Base-by-base conservation (phyloP, 2,797 vertebrate species). In the Triplophysa bombifrons region DNA sequence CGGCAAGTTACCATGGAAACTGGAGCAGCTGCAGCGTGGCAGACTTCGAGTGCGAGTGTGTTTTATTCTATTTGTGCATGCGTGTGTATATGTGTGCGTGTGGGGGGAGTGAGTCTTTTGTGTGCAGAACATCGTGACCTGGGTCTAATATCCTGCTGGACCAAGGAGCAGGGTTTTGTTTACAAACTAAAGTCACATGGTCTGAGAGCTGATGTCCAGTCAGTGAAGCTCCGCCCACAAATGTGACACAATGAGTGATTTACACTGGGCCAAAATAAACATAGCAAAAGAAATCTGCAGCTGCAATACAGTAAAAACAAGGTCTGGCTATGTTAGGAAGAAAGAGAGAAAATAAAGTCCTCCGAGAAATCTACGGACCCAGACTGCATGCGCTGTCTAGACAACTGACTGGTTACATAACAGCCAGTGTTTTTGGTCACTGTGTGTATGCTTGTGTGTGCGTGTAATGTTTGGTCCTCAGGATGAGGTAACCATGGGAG, bases 11-110 rank as follows among this genome's bases (percentile, higher is more conserved):
- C 94, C 91, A 94, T 94, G 93, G 95, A 87, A 95, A 98, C 94
- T 80, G 90, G 91, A 94, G 95, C 96, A 98, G 97, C 96, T 98
- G 96, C 94, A 94, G 91, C 92, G 92, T 95, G 93, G 94, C 92
- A 93, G 92, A 94, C 93, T 93, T 76, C 71, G 79, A 83, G 82
- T 70, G 82, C 88, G 90, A 90, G 90, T 89, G 89, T 87, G 90
- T 87, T 88, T 90, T 87, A 86, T 89, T 90, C 89, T 83, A 78
- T 93, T 90, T 74, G 92, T 92, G 90, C 89, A 83, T 88, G 90
- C 85, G 81, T 88, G 89, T 82, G 88, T 92, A 89, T 93, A 93
- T 93, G 91, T 78, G 71, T 74, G 60, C 51, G 50, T 53, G 17
- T 22, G 13, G 19, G 30, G 30, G n/a, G 58, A 48, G n/a, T n/a